Evolutionary conservation across 2,888 invertebrate species (phyloP).

Genomic region (Sinohyriopsis cumingii): DNA sequence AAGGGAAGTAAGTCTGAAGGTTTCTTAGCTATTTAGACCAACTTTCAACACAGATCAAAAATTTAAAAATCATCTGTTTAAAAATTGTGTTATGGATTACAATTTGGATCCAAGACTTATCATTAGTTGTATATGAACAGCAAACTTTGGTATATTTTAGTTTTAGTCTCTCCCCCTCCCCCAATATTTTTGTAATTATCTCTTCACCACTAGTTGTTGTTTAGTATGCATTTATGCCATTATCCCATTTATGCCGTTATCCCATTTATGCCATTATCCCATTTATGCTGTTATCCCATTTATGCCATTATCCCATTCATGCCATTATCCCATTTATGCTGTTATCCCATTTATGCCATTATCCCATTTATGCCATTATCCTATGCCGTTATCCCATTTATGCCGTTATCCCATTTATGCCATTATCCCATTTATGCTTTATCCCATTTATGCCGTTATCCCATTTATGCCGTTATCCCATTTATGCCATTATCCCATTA

Average conservation of each 20-base stretch:
- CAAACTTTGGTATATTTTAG: not conserved
- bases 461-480: not conserved
- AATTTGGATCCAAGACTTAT: no score
- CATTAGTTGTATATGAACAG: slow-evolving; percentile 1
- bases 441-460: not conserved
- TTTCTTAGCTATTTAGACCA: no score
- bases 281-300: not conserved
- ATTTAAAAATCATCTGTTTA: no score
- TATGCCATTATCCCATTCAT: not conserved
- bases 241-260: not conserved
- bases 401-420: not conserved
- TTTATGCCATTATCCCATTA: not conserved
- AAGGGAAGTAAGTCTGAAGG: no score
- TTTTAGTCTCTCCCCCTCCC: not conserved
- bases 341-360: not conserved
- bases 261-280: not conserved
- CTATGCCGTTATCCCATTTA: not conserved
- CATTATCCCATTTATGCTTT: no score
- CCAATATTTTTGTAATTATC: no score
- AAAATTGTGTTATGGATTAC: no score
- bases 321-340: not conserved
- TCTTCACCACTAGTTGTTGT: no score
- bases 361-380: not conserved
- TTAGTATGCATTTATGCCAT: not conserved
- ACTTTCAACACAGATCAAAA: no score